Conservation (phyloP, 2,888 invertebrate genomes). For the Empis livida region DNA sequence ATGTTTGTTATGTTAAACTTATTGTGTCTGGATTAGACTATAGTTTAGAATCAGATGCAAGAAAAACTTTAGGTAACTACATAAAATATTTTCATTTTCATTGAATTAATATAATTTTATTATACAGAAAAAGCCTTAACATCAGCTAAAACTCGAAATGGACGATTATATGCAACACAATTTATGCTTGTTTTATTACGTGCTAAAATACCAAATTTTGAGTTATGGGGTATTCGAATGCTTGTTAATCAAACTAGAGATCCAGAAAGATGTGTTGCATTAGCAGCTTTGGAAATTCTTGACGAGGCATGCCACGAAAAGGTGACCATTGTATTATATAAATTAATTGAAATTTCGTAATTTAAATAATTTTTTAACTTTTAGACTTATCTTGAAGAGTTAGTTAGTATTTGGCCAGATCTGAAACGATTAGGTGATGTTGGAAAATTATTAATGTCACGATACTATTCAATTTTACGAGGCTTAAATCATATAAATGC, state of each 20-base stretch:
- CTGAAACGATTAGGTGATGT: constrained; percentile 59
- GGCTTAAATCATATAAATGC: constrained; percentile 54
- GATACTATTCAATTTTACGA: constrained; percentile 58
- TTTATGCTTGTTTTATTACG: constrained; percentile 78
- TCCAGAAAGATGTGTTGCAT: constrained; percentile 61
- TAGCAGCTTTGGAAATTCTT: constrained; percentile 67
- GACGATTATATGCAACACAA: constrained; percentile 77
- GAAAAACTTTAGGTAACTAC: constrained; percentile 42
- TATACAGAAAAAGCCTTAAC: constrained; percentile 34
- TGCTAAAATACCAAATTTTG: constrained; percentile 55
- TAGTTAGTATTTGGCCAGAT: constrained; percentile 60
- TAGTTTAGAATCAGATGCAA: constrained; percentile 55
- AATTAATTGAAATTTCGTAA: neutral
- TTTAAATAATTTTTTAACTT: constrained; percentile 7
- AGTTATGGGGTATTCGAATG: constrained; percentile 76
- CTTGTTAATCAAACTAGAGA: constrained; percentile 78
- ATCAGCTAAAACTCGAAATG: constrained; percentile 37
- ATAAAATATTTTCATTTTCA: neutral
- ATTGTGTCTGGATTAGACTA: constrained; percentile 89
- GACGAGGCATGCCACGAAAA: constrained; percentile 90
- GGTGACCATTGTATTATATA: constrained; percentile 38
- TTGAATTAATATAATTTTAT: neutral
- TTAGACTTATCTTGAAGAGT: constrained; percentile 58
- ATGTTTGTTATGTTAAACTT: constrained; percentile 87
- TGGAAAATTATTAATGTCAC: constrained; percentile 61